These are phyloP conservation scores for Procambarus virginalis DNA, from an alignment of 1,140 invertebrate genomes.

Conservation along the genomic window DNA sequence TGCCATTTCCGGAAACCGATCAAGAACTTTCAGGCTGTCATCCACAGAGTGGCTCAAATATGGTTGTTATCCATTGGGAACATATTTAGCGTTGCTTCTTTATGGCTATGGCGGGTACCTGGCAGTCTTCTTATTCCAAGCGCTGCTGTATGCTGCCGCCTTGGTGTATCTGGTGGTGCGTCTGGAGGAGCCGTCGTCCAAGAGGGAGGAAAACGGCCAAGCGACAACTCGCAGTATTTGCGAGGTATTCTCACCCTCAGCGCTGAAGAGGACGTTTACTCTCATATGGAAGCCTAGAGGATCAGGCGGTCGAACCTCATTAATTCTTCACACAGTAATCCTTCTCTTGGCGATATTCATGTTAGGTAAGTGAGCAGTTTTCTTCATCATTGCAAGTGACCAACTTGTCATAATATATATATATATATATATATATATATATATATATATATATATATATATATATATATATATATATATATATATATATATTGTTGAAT, in stretches of 20 bases:
- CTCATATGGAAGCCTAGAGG: not conserved
- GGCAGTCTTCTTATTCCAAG: not conserved
- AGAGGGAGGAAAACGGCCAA: no score
- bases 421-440: no score
- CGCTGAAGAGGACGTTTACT: not conserved
- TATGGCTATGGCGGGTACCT: not conserved
- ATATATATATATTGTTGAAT: no score
- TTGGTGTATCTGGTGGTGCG: not conserved
- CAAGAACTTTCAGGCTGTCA: constrained; percentile 8
- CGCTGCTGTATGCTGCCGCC: not conserved
- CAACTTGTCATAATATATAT: no score
- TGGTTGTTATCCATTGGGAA: not conserved
- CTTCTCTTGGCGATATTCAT: not conserved
- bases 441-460: no score
- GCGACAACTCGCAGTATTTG: not conserved
- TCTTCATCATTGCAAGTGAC: no score
- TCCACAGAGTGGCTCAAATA: constrained; percentile 10
- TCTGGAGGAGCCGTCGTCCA: constrained; percentile 4
- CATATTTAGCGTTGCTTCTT: not conserved
- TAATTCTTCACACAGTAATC: not conserved
- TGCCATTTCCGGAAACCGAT: not conserved
- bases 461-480: no score
- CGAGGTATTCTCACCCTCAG: not conserved
- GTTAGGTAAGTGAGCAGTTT: not conserved
- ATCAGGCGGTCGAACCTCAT: not conserved